Percentiles rank a stretch among this genome's conserved stretches.
These are phyloP conservation scores for Pycnomerus fuliginosus DNA, from an alignment of 2,888 invertebrate species.

Conservation along the genomic window DNA sequence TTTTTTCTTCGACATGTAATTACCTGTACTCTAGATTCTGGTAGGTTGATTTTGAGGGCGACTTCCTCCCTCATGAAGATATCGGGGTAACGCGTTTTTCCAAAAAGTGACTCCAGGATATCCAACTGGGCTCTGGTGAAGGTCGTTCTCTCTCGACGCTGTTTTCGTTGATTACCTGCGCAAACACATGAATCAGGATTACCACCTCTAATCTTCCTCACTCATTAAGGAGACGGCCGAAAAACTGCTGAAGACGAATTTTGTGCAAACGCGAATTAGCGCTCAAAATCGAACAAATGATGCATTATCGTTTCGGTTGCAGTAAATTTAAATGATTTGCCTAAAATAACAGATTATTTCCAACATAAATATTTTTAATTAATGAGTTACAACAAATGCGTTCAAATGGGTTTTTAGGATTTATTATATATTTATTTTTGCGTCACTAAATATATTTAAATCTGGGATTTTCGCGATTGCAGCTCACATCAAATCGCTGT, in stretches of 20 bases:
- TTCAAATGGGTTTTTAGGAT: slow-evolving; percentile 22
- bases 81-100: slow-evolving; percentile 96
- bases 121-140: slow-evolving; percentile 96
- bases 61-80: slow-evolving; percentile 99
- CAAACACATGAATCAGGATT: slow-evolving; percentile 28
- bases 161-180: slow-evolving; percentile 77
- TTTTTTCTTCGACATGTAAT: too few species aligned
- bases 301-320: slow-evolving; percentile 14
- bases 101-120: slow-evolving; percentile 89
- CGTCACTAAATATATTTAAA: background rate
- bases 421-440: slow-evolving; percentile 22
- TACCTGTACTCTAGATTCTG: slow-evolving; percentile 98
- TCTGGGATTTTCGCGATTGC: too few species aligned
- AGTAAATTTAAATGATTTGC: slow-evolving; percentile 29
- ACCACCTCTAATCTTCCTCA: slow-evolving; percentile 17
- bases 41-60: slow-evolving; percentile 94
- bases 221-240: slow-evolving; percentile 17
- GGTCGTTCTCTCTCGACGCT: slow-evolving; percentile 93
- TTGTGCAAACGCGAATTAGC: too few species aligned
- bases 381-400: slow-evolving; percentile 17
- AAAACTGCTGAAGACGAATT: slow-evolving; percentile 9
- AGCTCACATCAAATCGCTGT: too few species aligned
- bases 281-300: background rate
- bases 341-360: slow-evolving; percentile 23
- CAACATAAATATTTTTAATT: slow-evolving; percentile 25